Evolutionary conservation across 2,113 vertebrate genomes (phyloP), one percentile per base, ranked within the genome.

Genomic region (Galeopterus variegatus): DNA sequence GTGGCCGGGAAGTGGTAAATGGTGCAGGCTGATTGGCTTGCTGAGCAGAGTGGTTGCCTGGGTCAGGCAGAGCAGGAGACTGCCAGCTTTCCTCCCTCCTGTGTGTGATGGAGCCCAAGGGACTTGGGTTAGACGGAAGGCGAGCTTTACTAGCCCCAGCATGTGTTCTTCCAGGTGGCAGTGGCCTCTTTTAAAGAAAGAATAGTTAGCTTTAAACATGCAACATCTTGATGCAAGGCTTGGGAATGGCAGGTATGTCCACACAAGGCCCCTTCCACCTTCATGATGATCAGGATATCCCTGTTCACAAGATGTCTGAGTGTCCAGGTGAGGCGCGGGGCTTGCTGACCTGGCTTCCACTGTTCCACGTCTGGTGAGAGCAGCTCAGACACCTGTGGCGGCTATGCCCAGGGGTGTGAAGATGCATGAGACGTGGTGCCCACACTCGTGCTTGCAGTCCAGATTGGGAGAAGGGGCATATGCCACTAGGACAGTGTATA

Each of bases 401-500:
- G 0, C 8, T 14, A 41, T 18, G n/a, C 84, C 50, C 85, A 41
- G 52, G 6, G 26, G 11, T 50, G 5, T 0, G 7, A 64, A 79
- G 87, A 23, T 28, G 8, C 28, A 1, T 19, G 33, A 50, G 45
- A 28, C 4, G 0, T 54, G 19, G 26, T 36, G 8, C 3, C 4
- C 24, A 9, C 26, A 24, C 73, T 72, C 14, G 1, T 21, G 2
- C n/a, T 26, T 50, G 60, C 69, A 52, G 69, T 18, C 3, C 48
- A 7, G 7, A 28, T 2, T n/a, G 67, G 82, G 75, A 36, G 64
- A 24, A 52, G 79, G 83, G 56, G 33, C 3, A 0, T 23, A 5
- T 2, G 8, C 41, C 62, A 3, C 19, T 13, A 18, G 28, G 28
- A 60, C 62, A 6, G 0, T n/a, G 52, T 1, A 11, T 13, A 6